A percentile compares a stretch with the other conserved stretches of the same genome.
These are phyloP conservation scores for Troides aeacus DNA, from an alignment of 2,888 invertebrate species.

Conservation along the genomic window DNA sequence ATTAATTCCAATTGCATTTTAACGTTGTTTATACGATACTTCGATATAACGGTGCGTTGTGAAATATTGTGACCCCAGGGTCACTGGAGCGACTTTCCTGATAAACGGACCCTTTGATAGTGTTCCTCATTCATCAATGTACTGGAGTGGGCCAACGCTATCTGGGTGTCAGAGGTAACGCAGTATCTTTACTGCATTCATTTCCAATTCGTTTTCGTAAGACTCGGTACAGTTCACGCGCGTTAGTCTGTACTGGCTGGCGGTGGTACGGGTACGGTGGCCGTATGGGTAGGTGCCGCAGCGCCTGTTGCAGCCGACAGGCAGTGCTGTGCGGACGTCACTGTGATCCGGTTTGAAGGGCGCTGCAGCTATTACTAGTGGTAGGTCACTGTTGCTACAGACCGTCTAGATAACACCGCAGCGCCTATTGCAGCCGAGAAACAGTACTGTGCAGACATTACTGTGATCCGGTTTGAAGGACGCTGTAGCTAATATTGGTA, in stretches of 20 bases:
- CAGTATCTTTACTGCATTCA: constrained; percentile 11
- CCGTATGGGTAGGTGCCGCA: no score
- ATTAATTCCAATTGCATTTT: constrained; percentile 24
- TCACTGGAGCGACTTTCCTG: constrained; percentile 32
- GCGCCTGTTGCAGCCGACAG: no score
- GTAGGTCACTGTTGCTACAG: no score
- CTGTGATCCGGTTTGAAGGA: no score
- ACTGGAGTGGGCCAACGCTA: constrained; percentile 18
- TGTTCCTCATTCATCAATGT: constrained; percentile 20
- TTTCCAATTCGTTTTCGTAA: constrained; percentile 21
- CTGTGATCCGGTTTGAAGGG: no score
- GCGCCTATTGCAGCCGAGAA: no score
- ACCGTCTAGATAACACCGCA: no score
- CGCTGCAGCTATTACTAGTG: no score
- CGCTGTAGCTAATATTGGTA: no score
- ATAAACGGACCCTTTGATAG: constrained; percentile 29
- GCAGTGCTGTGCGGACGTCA: no score
- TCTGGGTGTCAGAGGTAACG: constrained; percentile 22
- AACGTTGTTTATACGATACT: constrained; percentile 11
- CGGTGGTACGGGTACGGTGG: no score
- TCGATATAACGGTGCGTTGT: constrained; percentile 26
- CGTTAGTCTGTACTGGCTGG: not conserved
- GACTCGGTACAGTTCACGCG: not conserved
- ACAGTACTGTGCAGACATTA: no score
- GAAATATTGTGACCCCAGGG: constrained; percentile 28